Conservation (phyloP, 2,888 invertebrate genomes). For the Apotomis betuletana region DNA sequence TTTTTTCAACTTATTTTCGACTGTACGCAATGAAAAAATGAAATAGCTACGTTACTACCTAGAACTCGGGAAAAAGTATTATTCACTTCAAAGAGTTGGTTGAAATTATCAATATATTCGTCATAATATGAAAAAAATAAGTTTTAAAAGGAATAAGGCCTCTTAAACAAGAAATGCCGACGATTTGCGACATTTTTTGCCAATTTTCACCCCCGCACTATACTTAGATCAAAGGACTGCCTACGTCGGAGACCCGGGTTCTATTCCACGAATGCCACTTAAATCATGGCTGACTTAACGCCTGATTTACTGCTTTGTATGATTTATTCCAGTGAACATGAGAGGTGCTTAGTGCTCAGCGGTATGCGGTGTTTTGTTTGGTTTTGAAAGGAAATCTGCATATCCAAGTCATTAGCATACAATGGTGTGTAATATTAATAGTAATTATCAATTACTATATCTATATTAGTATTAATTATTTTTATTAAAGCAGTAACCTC, state of each 20-base stretch:
- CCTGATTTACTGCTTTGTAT: constrained; percentile 43
- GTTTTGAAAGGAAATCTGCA: constrained; percentile 1
- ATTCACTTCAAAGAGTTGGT: too few relatives aligned
- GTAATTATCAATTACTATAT: too few relatives aligned
- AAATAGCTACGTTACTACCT: too few relatives aligned
- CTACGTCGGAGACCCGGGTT: constrained; percentile 34
- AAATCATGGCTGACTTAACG: constrained; percentile 42
- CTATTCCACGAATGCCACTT: constrained; percentile 44
- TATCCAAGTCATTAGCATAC: not conserved
- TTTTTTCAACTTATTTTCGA: too few relatives aligned
- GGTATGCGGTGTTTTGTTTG: constrained; percentile 6
- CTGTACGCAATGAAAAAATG: too few relatives aligned
- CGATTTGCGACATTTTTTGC: constrained; percentile 12
- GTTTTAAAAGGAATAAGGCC: too few relatives aligned
- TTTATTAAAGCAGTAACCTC: too few relatives aligned
- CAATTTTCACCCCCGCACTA: constrained; percentile 4
- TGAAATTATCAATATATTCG: too few relatives aligned
- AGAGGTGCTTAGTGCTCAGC: constrained; percentile 25
- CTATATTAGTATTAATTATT: too few relatives aligned
- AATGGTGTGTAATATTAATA: too few relatives aligned
- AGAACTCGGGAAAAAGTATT: too few relatives aligned
- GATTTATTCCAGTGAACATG: constrained; percentile 41
- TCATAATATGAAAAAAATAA: too few relatives aligned
- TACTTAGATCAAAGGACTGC: constrained; percentile 34
- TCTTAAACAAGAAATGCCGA: constrained; percentile 8